phyloP scores from a whole-genome alignment of 2,797 vertebrate species.

The Merluccius polli region DNA sequence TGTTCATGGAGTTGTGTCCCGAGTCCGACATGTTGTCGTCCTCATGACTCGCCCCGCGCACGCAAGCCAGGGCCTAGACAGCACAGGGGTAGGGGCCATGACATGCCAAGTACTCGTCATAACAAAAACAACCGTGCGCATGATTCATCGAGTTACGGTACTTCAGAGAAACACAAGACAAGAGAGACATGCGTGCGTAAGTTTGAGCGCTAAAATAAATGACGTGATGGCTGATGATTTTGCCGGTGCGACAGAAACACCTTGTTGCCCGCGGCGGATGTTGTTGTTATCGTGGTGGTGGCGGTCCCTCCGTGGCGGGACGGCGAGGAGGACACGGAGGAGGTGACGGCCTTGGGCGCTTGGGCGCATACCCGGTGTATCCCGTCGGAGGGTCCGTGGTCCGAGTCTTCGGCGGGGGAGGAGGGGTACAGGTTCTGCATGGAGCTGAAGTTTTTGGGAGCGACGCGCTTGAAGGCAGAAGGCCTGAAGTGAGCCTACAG shows the following conservation, averaged over 20 bases:
- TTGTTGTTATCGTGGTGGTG: neutral
- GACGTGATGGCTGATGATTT: neutral
- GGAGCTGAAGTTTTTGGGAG: conserved; percentile 88
- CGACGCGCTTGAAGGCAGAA: conserved; percentile 87
- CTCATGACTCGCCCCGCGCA: conserved; percentile 81
- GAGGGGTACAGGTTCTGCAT: conserved; percentile 89
- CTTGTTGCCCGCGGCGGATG: conserved; percentile 52
- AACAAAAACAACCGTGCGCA: neutral
- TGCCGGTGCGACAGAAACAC: conserved; percentile 23
- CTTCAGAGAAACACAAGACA: neutral
- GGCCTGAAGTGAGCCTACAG: conserved; percentile 84
- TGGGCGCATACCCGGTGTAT: conserved; percentile 65
- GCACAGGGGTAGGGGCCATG: conserved; percentile 28
- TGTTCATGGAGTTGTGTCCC: conserved; percentile 90
- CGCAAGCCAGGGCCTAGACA: conserved; percentile 62
- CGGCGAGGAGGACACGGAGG: conserved; percentile 81
- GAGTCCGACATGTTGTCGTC: conserved; percentile 81
- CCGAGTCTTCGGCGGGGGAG: conserved; percentile 84
- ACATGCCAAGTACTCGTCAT: neutral
- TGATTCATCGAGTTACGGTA: too few species aligned
- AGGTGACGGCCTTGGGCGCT: conserved; percentile 76
- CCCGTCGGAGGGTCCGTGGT: conserved; percentile 78
- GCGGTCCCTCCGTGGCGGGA: conserved; percentile 69
- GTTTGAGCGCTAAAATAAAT: neutral
- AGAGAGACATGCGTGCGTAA: neutral